Evolutionary conservation across 1,140 invertebrate genomes (phyloP), one percentile per base, ranked within the genome.

Genomic region (Watersipora subatra): DNA sequence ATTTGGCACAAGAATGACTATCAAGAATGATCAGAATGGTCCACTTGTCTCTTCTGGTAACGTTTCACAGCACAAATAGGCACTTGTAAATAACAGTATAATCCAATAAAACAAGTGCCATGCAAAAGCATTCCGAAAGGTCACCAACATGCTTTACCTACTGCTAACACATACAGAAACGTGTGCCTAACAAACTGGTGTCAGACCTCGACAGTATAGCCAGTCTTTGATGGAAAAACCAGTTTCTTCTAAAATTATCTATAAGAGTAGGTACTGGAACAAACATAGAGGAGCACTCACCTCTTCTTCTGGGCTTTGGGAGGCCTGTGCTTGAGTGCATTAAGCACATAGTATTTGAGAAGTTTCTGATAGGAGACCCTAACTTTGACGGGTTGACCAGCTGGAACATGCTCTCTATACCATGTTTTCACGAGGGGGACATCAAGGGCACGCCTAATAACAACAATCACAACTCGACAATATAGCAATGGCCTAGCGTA

Each of bases 281-380:
- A 58, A n/a, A 46, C 12, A 30, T 15, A n/a, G 55, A 69, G 2
- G 7, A 46, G 3, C 20, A 74, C 75, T 76, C 68, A 89, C 85
- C 95, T 86, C 76, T 98, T 97, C 81, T 99, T 99, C 74, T 99
- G 96, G 22, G 96, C 90, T 78, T 99, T 99, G 0, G 96, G 97
- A 29, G 91, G 89, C 66, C 92, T 85, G 79, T 99, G 95, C 79
- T 99, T 97, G 15, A 99, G 78, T 0, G 94, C 92, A 83, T 99
- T 99, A 1, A 99, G 82, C 0, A 99, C 96, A 78, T 90, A 99
- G 77, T 97, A 98, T 76, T 99, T 99, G 3, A 99, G 82, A 1
- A 99, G 80, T 75, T 99, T 99, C 75, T 99, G 97, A 77, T 99
- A 99, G 61, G 94, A 98, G 22, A 99, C 97, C 62, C 97, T 85